A percentile compares a stretch with the other conserved stretches of the same genome.
These are phyloP conservation scores for Cynaeus angustus DNA, from an alignment of 2,888 invertebrate species.

Conservation along the genomic window DNA sequence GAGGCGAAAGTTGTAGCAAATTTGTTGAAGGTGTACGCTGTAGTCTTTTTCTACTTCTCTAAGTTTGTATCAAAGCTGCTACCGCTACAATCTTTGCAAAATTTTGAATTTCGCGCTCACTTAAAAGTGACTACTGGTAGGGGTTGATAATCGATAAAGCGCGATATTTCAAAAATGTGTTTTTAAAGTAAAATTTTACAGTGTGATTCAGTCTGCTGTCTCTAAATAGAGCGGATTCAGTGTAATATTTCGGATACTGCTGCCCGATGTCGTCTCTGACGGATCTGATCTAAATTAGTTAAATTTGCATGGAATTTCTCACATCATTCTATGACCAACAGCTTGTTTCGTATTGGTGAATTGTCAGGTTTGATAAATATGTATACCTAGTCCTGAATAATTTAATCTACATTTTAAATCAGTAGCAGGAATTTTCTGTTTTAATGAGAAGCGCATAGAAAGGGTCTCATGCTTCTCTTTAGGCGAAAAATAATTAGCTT, in stretches of 20 bases:
- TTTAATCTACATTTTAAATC: slow-evolving; percentile 45
- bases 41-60: too few relatives aligned
- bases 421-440: slow-evolving; percentile 33
- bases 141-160: too few relatives aligned
- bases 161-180: too few relatives aligned
- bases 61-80: too few relatives aligned
- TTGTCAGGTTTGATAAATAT: slow-evolving; percentile 51
- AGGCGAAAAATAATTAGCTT: slow-evolving; percentile 36
- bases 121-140: too few relatives aligned
- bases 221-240: slow-evolving; percentile 32
- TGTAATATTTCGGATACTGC: slow-evolving; percentile 52
- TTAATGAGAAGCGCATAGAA: slow-evolving; percentile 31
- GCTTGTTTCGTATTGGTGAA: slow-evolving; percentile 50
- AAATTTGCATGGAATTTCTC: slow-evolving; percentile 66
- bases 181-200: too few relatives aligned
- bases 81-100: too few relatives aligned
- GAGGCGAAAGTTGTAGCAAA: too few relatives aligned
- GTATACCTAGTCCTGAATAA: slow-evolving; percentile 42
- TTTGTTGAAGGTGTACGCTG: too few relatives aligned
- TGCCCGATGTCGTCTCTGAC: slow-evolving; percentile 62
- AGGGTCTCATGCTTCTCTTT: slow-evolving; percentile 7
- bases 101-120: too few relatives aligned
- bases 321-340: slow-evolving; percentile 49
- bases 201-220: slow-evolving; percentile 33
- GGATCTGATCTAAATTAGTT: slow-evolving; percentile 65